Evolutionary conservation across 2,113 vertebrate genomes (phyloP).

Genomic region (Gobiocypris rarus): DNA sequence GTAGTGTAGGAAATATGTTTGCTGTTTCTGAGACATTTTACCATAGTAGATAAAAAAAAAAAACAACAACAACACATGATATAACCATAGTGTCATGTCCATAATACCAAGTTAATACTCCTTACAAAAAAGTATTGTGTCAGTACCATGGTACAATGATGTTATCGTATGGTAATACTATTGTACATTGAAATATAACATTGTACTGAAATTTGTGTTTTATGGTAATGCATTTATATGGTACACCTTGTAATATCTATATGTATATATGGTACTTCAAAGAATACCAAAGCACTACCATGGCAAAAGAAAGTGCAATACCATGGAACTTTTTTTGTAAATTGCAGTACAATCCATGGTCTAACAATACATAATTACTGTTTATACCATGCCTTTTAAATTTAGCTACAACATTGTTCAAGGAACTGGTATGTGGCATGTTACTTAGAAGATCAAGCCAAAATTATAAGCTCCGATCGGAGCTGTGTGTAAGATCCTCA

Average conservation of each 20-base stretch:
- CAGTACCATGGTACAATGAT: background rate
- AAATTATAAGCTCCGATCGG: background rate
- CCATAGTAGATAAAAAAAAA: background rate
- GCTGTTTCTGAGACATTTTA: background rate
- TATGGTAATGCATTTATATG: background rate
- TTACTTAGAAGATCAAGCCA: background rate
- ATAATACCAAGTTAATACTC: background rate
- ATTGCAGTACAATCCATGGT: background rate
- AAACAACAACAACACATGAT: background rate
- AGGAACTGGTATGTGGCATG: background rate
- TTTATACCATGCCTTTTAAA: background rate
- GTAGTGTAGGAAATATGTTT: background rate
- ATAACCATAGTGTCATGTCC: background rate
- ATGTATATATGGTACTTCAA: background rate
- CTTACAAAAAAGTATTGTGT: background rate
- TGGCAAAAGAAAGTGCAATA: background rate
- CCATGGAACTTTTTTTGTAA: background rate
- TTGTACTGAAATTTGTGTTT: background rate
- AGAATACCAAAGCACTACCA: background rate
- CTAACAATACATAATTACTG: background rate
- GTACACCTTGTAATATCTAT: background rate
- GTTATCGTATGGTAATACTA: background rate
- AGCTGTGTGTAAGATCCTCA: conserved; percentile 1
- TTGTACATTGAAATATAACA: background rate
- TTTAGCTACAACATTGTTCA: background rate